Conservation (phyloP, 2,113 vertebrate genomes). For the Scytalopus superciliaris region DNA sequence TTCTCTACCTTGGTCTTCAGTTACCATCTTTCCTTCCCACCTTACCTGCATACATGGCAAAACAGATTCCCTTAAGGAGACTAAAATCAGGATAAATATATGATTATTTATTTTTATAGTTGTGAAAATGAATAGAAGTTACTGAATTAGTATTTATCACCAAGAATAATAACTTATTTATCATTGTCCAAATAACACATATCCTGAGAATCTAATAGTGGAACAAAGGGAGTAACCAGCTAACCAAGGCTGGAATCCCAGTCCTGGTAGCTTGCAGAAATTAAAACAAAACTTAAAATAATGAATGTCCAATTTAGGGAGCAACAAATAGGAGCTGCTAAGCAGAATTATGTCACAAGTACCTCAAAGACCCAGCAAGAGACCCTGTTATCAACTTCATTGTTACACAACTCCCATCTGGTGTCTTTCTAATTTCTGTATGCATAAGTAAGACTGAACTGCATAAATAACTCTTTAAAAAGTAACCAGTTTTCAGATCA, state of each 20-base stretch:
- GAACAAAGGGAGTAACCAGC: not conserved
- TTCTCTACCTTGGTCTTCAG: not conserved
- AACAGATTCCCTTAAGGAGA: not conserved
- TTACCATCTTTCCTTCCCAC: not conserved
- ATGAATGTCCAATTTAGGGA: not conserved
- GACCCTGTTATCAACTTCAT: not conserved
- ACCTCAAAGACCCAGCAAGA: not conserved
- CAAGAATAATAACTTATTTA: not conserved
- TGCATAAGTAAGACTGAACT: not conserved
- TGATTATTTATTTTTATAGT: not conserved
- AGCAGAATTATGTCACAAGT: not conserved
- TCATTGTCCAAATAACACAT: not conserved
- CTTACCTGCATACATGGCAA: not conserved
- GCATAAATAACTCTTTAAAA: not conserved
- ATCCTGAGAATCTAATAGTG: not conserved
- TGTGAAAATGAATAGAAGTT: not conserved
- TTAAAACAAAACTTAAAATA: not conserved
- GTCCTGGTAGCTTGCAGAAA: not conserved
- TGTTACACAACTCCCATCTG: not conserved
- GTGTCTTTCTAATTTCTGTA: not conserved
- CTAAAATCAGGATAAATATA: not conserved
- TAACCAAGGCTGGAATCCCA: not conserved
- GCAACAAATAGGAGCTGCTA: not conserved
- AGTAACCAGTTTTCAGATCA: not conserved
- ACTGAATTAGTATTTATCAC: not conserved